Percentiles rank a stretch among this genome's conserved stretches.
These are phyloP conservation scores for Cyanoramphus novaezelandiae DNA, from an alignment of 2,113 vertebrate species.

Conservation along the genomic window DNA sequence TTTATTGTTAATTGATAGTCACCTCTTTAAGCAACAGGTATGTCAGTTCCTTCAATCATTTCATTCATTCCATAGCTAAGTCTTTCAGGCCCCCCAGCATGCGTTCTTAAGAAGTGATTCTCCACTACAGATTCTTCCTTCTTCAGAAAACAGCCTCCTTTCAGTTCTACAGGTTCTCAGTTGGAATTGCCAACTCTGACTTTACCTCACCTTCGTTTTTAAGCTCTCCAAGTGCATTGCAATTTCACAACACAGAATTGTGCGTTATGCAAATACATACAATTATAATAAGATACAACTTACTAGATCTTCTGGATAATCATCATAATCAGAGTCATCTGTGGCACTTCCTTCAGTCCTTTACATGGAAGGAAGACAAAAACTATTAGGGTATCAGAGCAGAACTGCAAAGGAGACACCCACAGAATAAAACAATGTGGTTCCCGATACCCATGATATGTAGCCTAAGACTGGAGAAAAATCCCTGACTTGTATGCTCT, in stretches of 20 bases:
- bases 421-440: background rate
- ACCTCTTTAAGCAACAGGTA: background rate
- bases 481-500: background rate
- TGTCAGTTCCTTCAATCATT: background rate
- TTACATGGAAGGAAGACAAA: background rate
- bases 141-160: background rate
- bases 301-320: constrained; percentile 79
- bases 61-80: background rate
- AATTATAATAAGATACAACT: constrained; percentile 6
- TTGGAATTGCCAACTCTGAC: background rate
- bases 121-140: background rate
- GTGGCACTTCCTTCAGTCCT: constrained; percentile 76
- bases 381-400: background rate
- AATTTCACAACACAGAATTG: background rate
- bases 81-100: background rate
- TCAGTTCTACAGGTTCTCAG: background rate
- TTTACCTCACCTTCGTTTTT: background rate
- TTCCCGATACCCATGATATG: background rate
- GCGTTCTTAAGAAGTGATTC: background rate
- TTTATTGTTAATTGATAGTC: background rate
- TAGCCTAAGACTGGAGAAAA: background rate
- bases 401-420: background rate
- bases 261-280: background rate
- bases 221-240: background rate
- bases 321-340: constrained; percentile 80